Evolutionary conservation across 2,113 vertebrate species (phyloP), one percentile per base, ranked within the genome.

Genomic region (Coracopsis vasa): DNA sequence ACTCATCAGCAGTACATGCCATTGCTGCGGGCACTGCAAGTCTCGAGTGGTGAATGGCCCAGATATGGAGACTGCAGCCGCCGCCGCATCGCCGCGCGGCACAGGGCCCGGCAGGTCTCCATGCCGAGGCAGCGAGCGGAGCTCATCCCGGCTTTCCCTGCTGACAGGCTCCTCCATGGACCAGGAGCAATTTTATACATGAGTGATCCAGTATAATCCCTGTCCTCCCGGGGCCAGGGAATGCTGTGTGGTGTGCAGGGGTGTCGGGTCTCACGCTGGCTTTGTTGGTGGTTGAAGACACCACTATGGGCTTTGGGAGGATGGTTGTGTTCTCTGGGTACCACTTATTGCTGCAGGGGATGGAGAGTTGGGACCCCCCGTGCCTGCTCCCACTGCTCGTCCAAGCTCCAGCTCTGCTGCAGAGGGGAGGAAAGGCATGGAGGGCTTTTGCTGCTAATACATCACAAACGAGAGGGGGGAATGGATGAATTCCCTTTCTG

Each of bases 11-110:
- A 80, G 92, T 92, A 94, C 94, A 69, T 71, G 93, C 96, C 67
- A 69, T 88, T 66, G 96, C 96, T 95, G 61, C 51, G 67, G 96
- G 97, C 96, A 28, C 88, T 92, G 45, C 67, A 81, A 93, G 92
- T 93, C 96, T 97, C 95, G 69, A 58, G 94, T 65, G 94, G 96
- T 29, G 95, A 90, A 94, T 94, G 96, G 96, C 96, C 95, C 96
- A 97, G 96, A 97, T 97, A 88, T 4, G 67, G 92, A 54, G 69
- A 65, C 69, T 12, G 82, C 93, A 47, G 83, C 86, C 65, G 20
- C 31, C n/a, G 11, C 67, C 6, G 25, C 39, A 21, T 41, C 37
- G 11, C 37, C 2, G 4, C 3, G 10, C 27, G 2, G 64, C 81
- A 24, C 77, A 24, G 51, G 66, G 75, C 78, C 44, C 4, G 4